phyloP scores from a whole-genome alignment of 2,797 vertebrate species.

The Pithecia hirsuta region DNA sequence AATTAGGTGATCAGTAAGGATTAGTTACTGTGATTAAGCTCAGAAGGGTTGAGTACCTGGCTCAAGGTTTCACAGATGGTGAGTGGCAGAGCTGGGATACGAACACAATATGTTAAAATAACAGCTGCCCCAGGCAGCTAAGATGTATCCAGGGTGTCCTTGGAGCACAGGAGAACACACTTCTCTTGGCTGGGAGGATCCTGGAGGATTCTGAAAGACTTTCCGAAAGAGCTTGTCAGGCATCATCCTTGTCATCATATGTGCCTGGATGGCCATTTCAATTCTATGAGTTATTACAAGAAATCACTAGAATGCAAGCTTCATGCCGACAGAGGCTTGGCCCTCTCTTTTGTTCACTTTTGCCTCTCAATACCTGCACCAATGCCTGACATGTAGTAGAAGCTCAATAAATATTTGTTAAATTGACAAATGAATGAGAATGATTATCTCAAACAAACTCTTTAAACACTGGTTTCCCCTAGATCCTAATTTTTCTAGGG shows the following conservation, averaged over 20 bases:
- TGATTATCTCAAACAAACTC: not conserved
- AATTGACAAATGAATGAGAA: not conserved
- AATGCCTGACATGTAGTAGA: not conserved
- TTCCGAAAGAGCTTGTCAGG: not conserved
- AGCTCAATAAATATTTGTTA: not conserved
- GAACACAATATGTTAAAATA: not conserved
- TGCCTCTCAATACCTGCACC: not conserved
- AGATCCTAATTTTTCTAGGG: not conserved
- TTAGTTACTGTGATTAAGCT: not conserved
- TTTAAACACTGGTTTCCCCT: not conserved
- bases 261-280: not conserved
- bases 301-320: not conserved
- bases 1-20: not conserved
- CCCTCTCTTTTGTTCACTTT: not conserved
- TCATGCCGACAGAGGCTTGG: not conserved
- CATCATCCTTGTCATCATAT: not conserved
- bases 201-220: not conserved
- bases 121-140: not conserved
- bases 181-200: not conserved
- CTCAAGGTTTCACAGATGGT: not conserved
- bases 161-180: not conserved
- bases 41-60: not conserved
- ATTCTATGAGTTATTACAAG: not conserved
- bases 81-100: conserved; percentile 8
- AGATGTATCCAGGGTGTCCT: not conserved